phyloP scores from a whole-genome alignment of 2,888 invertebrate species.

The Eupithecia vulgata region DNA sequence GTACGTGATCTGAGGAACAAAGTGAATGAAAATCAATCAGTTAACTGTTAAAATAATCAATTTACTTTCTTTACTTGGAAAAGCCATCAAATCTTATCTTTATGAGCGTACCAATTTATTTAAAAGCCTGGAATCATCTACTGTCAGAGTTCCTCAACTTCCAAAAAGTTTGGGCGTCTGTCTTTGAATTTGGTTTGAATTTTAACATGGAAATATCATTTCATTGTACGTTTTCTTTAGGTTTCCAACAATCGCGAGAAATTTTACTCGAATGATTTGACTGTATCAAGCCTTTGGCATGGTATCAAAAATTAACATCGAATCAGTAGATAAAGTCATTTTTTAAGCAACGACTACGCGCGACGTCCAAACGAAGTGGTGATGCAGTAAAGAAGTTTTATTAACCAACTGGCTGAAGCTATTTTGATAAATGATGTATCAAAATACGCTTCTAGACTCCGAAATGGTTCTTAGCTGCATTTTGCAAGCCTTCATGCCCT shows the following conservation, averaged over 20 bases:
- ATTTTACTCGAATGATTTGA: slow-evolving; percentile 1
- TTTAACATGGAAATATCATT: slow-evolving; percentile 26
- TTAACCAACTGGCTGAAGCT: too few species aligned
- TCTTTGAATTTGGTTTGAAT: slow-evolving; percentile 29
- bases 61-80: slow-evolving; percentile 34
- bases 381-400: too few species aligned
- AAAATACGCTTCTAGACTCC: not conserved
- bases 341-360: not conserved
- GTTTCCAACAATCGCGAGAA: not conserved
- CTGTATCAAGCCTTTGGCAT: not conserved
- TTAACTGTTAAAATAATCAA: slow-evolving; percentile 34
- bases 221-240: slow-evolving; percentile 18
- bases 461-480: not conserved
- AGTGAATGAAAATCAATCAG: slow-evolving; percentile 21
- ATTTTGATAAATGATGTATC: not conserved
- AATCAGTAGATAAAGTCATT: not conserved
- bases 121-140: slow-evolving; percentile 42
- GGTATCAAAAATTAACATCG: not conserved
- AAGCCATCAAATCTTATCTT: slow-evolving; percentile 37
- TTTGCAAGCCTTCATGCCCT: not conserved
- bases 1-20: slow-evolving; percentile 3
- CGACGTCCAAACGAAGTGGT: not conserved
- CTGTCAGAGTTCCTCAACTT: slow-evolving; percentile 39
- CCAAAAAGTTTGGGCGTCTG: slow-evolving; percentile 24
- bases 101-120: slow-evolving; percentile 42